A percentile compares a stretch with the other conserved stretches of the same genome.
These are phyloP conservation scores for Lepetodrilus schrolli DNA, from an alignment of 2,888 invertebrate species.

Conservation along the genomic window DNA sequence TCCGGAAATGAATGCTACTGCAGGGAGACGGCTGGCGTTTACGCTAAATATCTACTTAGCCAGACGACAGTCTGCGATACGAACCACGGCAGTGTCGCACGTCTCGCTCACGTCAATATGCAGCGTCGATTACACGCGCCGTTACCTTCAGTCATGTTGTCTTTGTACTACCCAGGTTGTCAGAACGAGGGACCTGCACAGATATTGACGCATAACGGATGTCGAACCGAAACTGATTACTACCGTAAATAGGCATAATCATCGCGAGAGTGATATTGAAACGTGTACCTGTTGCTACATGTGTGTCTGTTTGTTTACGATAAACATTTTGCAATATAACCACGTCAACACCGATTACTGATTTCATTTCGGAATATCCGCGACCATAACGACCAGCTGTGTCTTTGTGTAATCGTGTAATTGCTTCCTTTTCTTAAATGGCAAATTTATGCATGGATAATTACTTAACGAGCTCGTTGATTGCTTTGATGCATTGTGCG, in stretches of 20 bases:
- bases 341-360: too few species aligned
- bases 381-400: too few species aligned
- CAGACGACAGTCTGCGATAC: background rate
- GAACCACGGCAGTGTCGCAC: background rate
- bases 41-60: conserved; percentile 21
- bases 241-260: conserved; percentile 15
- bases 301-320: conserved; percentile 12
- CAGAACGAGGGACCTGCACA: background rate
- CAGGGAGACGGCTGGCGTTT: conserved; percentile 8
- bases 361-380: too few species aligned
- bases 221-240: conserved; percentile 13
- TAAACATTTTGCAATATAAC: background rate
- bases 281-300: background rate
- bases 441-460: too few species aligned
- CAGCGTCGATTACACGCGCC: background rate
- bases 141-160: background rate
- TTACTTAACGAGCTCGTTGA: too few species aligned
- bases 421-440: too few species aligned
- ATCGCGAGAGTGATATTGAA: background rate
- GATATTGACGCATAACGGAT: background rate
- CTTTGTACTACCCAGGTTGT: background rate
- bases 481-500: too few species aligned
- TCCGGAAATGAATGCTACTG: background rate
- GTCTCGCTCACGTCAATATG: background rate
- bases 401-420: too few species aligned